phyloP scores from a whole-genome alignment of 2,797 vertebrate genomes.

The Etheostoma nigrum region DNA sequence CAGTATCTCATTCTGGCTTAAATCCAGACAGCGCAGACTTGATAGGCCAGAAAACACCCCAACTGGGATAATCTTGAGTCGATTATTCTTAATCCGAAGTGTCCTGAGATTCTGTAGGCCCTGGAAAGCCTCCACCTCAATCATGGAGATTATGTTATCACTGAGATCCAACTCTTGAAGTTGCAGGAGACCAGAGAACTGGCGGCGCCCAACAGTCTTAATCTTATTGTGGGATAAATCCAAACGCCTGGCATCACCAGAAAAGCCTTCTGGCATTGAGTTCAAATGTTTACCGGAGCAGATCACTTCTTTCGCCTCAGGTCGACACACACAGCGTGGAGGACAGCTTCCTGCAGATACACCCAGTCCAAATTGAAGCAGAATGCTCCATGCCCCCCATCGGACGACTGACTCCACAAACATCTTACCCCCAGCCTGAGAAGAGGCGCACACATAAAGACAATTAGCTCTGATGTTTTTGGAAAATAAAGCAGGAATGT shows the following conservation, averaged over 20 bases:
- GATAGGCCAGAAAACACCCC: slow-evolving; percentile 89
- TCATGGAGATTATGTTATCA: slow-evolving; percentile 88
- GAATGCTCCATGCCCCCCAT: slow-evolving; percentile 78
- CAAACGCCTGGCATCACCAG: slow-evolving; percentile 82
- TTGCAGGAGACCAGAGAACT: slow-evolving; percentile 86
- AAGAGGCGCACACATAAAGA: slow-evolving; percentile 37
- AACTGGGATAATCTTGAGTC: slow-evolving; percentile 89
- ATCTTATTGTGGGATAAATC: slow-evolving; percentile 90
- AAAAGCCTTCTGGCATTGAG: slow-evolving; percentile 85
- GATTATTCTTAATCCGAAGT: slow-evolving; percentile 87
- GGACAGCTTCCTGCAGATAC: slow-evolving; percentile 82
- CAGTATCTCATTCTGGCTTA: slow-evolving; percentile 92
- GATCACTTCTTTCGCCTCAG: slow-evolving; percentile 83
- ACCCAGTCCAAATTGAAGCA: slow-evolving; percentile 77
- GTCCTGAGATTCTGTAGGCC: slow-evolving; percentile 86
- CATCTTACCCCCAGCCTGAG: slow-evolving; percentile 84
- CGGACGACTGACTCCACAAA: slow-evolving; percentile 82
- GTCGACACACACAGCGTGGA: slow-evolving; percentile 84
- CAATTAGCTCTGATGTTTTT: slow-evolving; percentile 1
- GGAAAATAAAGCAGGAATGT: neutral
- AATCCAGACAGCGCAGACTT: slow-evolving; percentile 85
- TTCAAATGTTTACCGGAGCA: slow-evolving; percentile 88
- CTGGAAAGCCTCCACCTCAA: slow-evolving; percentile 90
- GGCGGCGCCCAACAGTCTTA: slow-evolving; percentile 86
- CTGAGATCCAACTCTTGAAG: slow-evolving; percentile 92